These are phyloP conservation scores for Ailurus styani DNA, from an alignment of 2,113 vertebrate genomes.

Conservation along the genomic window DNA sequence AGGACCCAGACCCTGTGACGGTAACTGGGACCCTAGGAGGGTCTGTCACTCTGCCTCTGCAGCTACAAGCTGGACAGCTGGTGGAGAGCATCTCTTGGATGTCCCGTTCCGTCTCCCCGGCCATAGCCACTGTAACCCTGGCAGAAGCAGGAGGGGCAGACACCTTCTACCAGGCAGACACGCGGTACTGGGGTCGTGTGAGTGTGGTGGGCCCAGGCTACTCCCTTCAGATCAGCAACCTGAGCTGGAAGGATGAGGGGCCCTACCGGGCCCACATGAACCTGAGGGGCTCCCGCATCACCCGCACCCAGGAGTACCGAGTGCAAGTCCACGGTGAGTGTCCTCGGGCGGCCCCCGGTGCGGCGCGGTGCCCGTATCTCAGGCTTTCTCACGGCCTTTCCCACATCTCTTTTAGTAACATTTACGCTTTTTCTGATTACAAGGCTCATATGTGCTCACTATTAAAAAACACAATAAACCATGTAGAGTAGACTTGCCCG, in stretches of 20 bases:
- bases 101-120: rapidly evolving
- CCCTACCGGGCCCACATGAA: background rate
- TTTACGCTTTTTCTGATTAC: background rate
- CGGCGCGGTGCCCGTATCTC: no score
- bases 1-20: background rate
- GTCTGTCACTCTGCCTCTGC: background rate
- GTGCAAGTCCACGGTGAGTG: background rate
- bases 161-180: background rate
- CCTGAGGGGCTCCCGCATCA: background rate
- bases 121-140: background rate
- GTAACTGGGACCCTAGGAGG: background rate
- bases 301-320: background rate
- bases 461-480: background rate
- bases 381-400: background rate
- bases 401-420: background rate
- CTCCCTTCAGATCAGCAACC: background rate
- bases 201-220: background rate
- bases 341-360: background rate
- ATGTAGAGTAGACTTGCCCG: background rate
- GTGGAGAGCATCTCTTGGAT: background rate
- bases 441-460: background rate
- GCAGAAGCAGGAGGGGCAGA: background rate
- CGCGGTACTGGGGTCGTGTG: background rate
- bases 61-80: background rate
- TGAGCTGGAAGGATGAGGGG: background rate